A percentile compares a stretch with the other conserved stretches of the same genome.
phyloP scores from a whole-genome alignment of 2,797 vertebrate genomes.

The Allobates femoralis region DNA sequence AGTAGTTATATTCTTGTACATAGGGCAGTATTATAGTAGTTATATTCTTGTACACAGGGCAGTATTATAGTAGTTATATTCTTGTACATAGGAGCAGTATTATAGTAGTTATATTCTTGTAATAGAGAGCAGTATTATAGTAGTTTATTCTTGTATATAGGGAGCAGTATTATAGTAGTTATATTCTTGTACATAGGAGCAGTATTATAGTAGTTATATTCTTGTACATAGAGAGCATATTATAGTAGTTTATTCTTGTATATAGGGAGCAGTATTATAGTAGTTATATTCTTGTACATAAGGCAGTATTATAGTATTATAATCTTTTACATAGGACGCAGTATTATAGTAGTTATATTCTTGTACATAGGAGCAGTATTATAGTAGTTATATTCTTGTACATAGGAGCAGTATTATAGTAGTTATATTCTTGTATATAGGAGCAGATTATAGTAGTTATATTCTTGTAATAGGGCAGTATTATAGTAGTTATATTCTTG shows the following conservation, averaged over 20 bases:
- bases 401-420: neutral
- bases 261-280: slow-evolving; percentile 9
- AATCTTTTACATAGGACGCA: too few species aligned
- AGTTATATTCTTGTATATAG: slow-evolving; percentile 5
- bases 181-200: neutral
- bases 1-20: neutral
- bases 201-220: slow-evolving; percentile 1
- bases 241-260: slow-evolving; percentile 18
- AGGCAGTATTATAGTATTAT: neutral
- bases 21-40: neutral
- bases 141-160: too few species aligned
- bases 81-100: neutral
- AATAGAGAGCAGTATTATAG: too few species aligned
- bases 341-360: slow-evolving; percentile 16
- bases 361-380: neutral
- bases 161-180: too few species aligned
- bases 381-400: neutral
- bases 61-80: too few species aligned
- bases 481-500: slow-evolving; percentile 10
- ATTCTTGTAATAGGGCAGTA: neutral
- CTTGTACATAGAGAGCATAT: slow-evolving; percentile 3
- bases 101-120: slow-evolving; percentile 21
- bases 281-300: slow-evolving; percentile 17
- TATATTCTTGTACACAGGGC: neutral
- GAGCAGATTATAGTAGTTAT: neutral